Evolutionary conservation across 2,113 vertebrate species (phyloP).

Genomic region (Hemibagrus wyckioides): DNA sequence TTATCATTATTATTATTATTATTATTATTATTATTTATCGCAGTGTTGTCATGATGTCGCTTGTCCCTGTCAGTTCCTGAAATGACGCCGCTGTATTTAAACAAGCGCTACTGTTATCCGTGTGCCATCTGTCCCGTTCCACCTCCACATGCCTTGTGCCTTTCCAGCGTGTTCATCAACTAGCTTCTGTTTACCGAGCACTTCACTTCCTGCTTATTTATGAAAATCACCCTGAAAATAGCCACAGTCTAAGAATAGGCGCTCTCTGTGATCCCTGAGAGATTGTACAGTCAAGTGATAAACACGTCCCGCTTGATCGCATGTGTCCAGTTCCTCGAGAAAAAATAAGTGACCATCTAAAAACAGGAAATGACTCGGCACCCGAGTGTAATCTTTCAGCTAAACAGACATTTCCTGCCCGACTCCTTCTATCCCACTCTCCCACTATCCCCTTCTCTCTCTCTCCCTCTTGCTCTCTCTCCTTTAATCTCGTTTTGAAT

Average conservation of each 20-base stretch:
- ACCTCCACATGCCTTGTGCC: background rate
- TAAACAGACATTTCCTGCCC: slow-evolving; percentile 78
- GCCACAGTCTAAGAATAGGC: background rate
- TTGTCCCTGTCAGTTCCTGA: background rate
- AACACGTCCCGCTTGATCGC: slow-evolving; percentile 45
- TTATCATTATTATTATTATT: too few relatives aligned
- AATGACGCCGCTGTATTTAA: background rate
- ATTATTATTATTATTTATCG: too few relatives aligned
- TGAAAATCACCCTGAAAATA: slow-evolving; percentile 43
- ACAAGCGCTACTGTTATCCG: background rate
- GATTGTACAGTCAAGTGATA: slow-evolving; percentile 34
- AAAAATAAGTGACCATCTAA: slow-evolving; percentile 42
- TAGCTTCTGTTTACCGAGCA: background rate
- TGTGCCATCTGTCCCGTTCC: background rate
- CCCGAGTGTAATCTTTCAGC: slow-evolving; percentile 67
- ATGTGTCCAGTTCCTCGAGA: slow-evolving; percentile 41
- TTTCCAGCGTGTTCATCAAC: background rate
- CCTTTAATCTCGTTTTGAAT: background rate
- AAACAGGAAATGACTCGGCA: slow-evolving; percentile 73
- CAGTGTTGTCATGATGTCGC: too few relatives aligned
- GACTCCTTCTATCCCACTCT: slow-evolving; percentile 43
- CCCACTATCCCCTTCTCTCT: background rate
- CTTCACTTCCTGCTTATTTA: slow-evolving; percentile 29
- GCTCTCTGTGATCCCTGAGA: slow-evolving; percentile 19
- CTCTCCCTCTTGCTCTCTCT: background rate